Conservation (phyloP, 1,140 invertebrate species). For the Orchesella cincta region DNA sequence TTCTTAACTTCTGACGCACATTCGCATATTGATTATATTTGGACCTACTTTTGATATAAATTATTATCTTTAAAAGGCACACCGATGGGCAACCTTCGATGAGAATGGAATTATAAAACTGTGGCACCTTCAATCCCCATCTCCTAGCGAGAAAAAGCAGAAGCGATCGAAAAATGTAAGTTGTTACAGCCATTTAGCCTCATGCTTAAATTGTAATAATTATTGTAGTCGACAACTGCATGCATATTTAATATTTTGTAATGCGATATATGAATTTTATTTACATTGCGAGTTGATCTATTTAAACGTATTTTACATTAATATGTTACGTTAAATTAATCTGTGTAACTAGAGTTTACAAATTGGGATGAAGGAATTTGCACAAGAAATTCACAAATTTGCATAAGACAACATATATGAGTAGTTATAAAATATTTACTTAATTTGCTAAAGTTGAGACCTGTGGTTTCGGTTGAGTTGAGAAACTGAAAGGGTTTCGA, state of each 20-base stretch:
- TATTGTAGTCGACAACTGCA: neutral
- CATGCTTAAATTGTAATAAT: neutral
- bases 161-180: neutral
- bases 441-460: too few relatives aligned
- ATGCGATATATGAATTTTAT: neutral
- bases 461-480: too few relatives aligned
- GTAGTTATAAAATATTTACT: too few relatives aligned
- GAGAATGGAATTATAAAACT: constrained; percentile 39
- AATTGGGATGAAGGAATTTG: neutral
- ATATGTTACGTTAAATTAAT: neutral
- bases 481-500: too few relatives aligned
- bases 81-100: constrained; percentile 47
- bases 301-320: neutral
- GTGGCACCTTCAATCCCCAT: constrained; percentile 23
- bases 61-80: constrained; percentile 2
- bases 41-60: neutral
- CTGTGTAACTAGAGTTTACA: neutral
- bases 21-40: neutral
- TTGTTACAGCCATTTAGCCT: neutral
- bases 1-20: neutral
- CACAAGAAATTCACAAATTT: neutral
- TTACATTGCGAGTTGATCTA: neutral
- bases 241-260: neutral
- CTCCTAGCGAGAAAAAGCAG: neutral
- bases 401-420: too few relatives aligned